These are phyloP conservation scores for Pachydiplax longipennis DNA, from an alignment of 2,888 invertebrate genomes.

Conservation along the genomic window DNA sequence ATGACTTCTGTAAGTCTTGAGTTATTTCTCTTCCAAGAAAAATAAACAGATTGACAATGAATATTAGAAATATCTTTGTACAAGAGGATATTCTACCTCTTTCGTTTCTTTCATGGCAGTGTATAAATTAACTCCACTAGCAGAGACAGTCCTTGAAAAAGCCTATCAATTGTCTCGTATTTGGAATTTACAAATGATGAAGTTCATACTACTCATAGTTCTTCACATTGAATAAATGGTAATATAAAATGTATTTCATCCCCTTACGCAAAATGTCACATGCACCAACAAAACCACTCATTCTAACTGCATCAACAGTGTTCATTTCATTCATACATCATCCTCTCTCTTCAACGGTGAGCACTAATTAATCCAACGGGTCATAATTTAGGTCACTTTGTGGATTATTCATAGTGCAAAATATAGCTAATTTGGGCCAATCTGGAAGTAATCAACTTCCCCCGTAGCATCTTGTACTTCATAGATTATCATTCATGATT, in stretches of 20 bases:
- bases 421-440: neutral
- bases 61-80: neutral
- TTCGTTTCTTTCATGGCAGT: constrained; percentile 21
- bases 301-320: neutral
- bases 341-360: neutral
- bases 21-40: neutral
- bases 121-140: neutral
- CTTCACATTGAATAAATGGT: neutral
- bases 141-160: neutral
- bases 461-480: constrained; percentile 31
- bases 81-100: neutral
- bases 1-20: too few species aligned
- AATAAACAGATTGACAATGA: neutral
- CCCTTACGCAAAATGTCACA: neutral
- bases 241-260: neutral
- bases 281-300: neutral
- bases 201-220: neutral
- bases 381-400: neutral
- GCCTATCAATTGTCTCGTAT: neutral
- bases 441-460: neutral
- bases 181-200: neutral
- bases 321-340: neutral
- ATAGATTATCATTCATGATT: neutral
- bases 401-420: neutral
- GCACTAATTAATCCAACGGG: neutral